These are phyloP conservation scores for Narcine bancroftii DNA, from an alignment of 2,113 vertebrate genomes.

Conservation along the genomic window DNA sequence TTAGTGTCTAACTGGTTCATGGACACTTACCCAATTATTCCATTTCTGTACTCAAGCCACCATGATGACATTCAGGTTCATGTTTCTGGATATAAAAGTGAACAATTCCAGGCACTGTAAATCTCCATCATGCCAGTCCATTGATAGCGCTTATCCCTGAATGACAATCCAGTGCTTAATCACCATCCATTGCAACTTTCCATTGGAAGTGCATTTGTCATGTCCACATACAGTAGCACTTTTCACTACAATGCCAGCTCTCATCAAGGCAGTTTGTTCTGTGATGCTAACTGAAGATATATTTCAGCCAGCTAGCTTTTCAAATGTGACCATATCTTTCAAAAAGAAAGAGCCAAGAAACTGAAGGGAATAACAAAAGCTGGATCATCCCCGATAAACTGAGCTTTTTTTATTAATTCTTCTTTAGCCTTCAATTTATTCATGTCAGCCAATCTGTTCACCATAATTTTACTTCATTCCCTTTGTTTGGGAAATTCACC, in stretches of 20 bases:
- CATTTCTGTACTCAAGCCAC: no score
- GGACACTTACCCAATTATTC: no score
- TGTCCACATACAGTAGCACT: not conserved
- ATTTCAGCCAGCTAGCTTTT: not conserved
- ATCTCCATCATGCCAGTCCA: no score
- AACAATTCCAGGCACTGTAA: no score
- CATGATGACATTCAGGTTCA: no score
- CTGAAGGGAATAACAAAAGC: not conserved
- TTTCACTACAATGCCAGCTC: not conserved
- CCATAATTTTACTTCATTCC: not conserved
- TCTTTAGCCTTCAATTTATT: not conserved
- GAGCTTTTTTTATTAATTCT: not conserved
- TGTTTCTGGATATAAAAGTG: no score
- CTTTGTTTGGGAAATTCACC: not conserved
- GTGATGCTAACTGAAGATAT: not conserved
- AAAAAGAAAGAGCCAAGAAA: not conserved
- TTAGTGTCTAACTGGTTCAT: no score
- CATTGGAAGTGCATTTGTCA: not conserved
- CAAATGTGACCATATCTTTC: conserved; percentile 10
- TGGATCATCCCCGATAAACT: not conserved
- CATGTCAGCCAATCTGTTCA: not conserved
- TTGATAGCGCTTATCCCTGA: no score
- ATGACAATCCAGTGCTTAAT: no score
- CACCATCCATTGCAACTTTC: not conserved
- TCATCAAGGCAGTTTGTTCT: not conserved